These are phyloP conservation scores for Oceanites oceanicus DNA, from an alignment of 2,113 vertebrate genomes.

Conservation along the genomic window DNA sequence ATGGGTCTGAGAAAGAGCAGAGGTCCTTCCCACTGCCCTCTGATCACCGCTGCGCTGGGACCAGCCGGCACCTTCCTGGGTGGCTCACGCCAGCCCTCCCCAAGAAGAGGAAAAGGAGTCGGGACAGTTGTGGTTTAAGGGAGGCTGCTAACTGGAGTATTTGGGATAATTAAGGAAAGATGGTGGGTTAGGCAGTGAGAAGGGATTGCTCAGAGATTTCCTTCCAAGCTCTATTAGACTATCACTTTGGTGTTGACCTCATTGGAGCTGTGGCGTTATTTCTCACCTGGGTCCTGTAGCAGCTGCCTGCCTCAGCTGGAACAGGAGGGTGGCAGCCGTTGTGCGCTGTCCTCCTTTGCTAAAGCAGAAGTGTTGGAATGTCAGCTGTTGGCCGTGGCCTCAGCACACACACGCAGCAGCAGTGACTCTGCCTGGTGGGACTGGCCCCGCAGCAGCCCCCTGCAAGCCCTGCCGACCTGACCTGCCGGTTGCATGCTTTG, in stretches of 20 bases:
- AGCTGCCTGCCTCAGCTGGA: fast-evolving
- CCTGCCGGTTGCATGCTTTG: fast-evolving
- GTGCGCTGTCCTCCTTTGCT: not conserved
- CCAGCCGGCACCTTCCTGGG: not conserved
- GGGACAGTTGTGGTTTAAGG: not conserved
- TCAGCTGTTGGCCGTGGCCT: not conserved
- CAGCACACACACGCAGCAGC: not conserved
- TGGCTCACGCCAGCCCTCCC: not conserved
- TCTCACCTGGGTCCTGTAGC: not conserved
- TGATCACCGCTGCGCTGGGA: fast-evolving
- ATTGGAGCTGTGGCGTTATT: not conserved
- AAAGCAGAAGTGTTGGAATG: not conserved
- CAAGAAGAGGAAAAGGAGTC: not conserved
- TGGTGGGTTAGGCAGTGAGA: not conserved
- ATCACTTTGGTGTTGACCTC: not conserved
- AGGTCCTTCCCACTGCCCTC: not conserved
- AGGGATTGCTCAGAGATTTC: not conserved
- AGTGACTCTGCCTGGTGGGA: not conserved
- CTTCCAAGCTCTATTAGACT: not conserved
- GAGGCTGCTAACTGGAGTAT: not conserved
- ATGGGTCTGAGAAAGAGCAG: not conserved
- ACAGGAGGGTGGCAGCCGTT: too few relatives aligned
- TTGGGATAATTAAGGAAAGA: not conserved
- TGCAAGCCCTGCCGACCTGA: fast-evolving
- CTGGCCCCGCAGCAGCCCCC: not conserved